These are phyloP conservation scores for Rhabdophis nuchalis DNA, from an alignment of 2,797 vertebrate species.

Conservation along the genomic window DNA sequence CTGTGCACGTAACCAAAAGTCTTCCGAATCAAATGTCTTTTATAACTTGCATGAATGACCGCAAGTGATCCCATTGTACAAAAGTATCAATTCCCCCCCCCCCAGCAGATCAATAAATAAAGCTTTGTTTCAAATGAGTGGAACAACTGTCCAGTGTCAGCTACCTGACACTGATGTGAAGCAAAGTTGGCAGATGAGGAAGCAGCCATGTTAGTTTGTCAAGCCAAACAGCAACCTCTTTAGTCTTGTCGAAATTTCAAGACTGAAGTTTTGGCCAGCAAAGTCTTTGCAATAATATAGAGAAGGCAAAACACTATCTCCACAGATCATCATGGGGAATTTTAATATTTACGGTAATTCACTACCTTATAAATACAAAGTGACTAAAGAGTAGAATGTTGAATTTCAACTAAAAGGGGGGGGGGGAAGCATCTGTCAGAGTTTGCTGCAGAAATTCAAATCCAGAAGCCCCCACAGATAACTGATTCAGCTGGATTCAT, in stretches of 20 bases:
- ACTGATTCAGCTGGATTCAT: no score
- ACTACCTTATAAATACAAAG: neutral
- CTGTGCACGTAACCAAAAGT: neutral
- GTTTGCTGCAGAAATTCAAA: no score
- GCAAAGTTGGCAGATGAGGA: slow-evolving; percentile 32
- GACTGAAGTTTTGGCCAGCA: slow-evolving; percentile 2
- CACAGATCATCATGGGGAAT: neutral
- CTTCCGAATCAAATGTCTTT: neutral
- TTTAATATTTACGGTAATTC: neutral
- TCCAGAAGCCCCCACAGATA: no score
- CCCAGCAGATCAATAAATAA: neutral
- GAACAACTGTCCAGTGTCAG: neutral
- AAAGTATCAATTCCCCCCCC: no score
- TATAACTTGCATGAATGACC: neutral
- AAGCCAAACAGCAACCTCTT: slow-evolving; percentile 21
- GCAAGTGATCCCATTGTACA: neutral
- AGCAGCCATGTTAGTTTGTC: slow-evolving; percentile 29
- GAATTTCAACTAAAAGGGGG: no score
- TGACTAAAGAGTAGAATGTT: neutral
- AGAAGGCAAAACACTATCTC: slow-evolving; percentile 28
- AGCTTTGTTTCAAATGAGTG: neutral
- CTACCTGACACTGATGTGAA: slow-evolving; percentile 29
- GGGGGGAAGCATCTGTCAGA: no score
- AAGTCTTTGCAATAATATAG: neutral
- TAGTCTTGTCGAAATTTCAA: slow-evolving; percentile 30